Evolutionary conservation across 2,797 vertebrate species (phyloP).

Genomic region (Huso huso): DNA sequence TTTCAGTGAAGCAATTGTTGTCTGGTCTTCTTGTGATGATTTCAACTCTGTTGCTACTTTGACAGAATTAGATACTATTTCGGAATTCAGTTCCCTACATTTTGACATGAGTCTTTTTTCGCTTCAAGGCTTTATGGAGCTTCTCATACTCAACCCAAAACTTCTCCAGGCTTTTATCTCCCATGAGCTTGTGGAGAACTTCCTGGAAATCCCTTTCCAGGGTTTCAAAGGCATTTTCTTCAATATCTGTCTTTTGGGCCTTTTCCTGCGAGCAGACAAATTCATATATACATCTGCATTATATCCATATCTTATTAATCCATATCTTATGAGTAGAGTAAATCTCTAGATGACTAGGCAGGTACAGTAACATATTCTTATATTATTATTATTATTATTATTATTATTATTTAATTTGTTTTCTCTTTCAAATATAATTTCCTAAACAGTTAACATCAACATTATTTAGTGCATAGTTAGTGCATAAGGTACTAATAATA

Average conservation of each 20-base stretch:
- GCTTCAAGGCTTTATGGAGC: slow-evolving; percentile 65
- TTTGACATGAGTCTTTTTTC: slow-evolving; percentile 85
- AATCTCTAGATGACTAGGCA: too few relatives aligned
- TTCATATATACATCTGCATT: neutral
- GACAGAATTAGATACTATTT: slow-evolving; percentile 74
- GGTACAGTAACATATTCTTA: too few relatives aligned
- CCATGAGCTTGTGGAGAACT: slow-evolving; percentile 68
- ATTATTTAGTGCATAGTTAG: too few relatives aligned
- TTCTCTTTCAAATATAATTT: too few relatives aligned
- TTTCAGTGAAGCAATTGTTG: too few relatives aligned
- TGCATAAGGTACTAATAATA: too few relatives aligned
- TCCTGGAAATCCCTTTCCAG: slow-evolving; percentile 74
- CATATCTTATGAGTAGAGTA: too few relatives aligned
- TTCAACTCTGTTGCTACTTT: slow-evolving; percentile 77
- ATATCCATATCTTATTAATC: too few relatives aligned
- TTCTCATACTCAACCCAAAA: slow-evolving; percentile 72
- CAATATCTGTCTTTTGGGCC: slow-evolving; percentile 30
- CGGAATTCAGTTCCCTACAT: slow-evolving; percentile 82
- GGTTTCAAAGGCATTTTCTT: slow-evolving; percentile 63
- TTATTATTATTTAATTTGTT: too few relatives aligned
- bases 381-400: too few relatives aligned
- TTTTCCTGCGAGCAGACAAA: slow-evolving; percentile 46
- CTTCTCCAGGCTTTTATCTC: slow-evolving; percentile 68
- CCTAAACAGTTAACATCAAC: too few relatives aligned
- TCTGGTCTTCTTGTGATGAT: too few relatives aligned